Conservation (phyloP, 2,113 vertebrate genomes). For the Pyrgilauda ruficollis region DNA sequence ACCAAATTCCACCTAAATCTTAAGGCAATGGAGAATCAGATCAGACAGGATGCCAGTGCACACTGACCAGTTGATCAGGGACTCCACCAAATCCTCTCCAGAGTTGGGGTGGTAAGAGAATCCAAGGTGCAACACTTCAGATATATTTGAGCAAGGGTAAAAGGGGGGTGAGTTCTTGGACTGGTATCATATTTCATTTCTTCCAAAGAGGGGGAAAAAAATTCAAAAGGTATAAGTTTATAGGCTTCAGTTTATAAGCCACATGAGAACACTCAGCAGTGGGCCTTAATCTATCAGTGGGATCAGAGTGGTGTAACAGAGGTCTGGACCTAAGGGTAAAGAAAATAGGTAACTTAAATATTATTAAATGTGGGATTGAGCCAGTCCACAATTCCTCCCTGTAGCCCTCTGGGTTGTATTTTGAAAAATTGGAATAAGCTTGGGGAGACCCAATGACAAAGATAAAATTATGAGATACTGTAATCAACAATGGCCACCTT, state of each 20-base stretch:
- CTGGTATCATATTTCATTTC: not conserved
- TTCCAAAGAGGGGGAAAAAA: not conserved
- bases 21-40: not conserved
- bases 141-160: not conserved
- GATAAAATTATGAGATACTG: not conserved
- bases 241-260: not conserved
- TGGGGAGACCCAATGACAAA: not conserved
- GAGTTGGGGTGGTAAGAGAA: not conserved
- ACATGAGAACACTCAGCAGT: not conserved
- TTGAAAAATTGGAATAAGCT: not conserved
- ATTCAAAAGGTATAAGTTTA: not conserved
- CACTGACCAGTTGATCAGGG: not conserved
- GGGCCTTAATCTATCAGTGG: not conserved
- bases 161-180: not conserved
- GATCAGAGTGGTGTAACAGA: not conserved
- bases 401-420: not conserved
- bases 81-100: not conserved
- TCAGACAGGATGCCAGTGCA: not conserved
- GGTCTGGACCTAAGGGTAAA: not conserved
- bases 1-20: not conserved
- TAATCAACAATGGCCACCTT: not conserved
- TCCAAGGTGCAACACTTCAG: not conserved
- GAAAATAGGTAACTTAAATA: not conserved
- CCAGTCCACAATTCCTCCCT: not conserved
- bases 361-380: not conserved